Evolutionary conservation across 2,797 vertebrate species (phyloP).

Genomic region (Gymnoscopelus braueri): DNA sequence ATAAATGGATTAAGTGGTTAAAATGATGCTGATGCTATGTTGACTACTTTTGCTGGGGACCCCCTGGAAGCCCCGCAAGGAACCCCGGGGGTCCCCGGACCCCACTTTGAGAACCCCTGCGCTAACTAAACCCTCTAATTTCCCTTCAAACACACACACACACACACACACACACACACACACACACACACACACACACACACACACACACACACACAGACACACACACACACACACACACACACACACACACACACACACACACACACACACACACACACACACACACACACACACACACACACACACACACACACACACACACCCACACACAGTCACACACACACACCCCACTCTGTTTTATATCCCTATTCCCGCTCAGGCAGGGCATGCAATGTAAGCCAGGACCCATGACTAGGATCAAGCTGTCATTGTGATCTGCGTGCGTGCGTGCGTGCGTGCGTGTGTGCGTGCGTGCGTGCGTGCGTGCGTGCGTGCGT

Average conservation of each 20-base stretch:
- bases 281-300: conserved; percentile 12
- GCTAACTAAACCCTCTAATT: conserved; percentile 8
- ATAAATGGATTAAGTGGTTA: too few species aligned
- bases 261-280: conserved; percentile 10
- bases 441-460: conserved; percentile 28
- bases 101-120: too few species aligned
- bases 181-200: conserved; percentile 7
- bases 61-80: too few species aligned
- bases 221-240: conserved; percentile 6
- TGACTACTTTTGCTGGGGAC: too few species aligned
- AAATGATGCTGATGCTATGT: too few species aligned
- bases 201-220: background rate
- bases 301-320: conserved; percentile 17
- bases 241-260: conserved; percentile 11
- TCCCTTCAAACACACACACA: background rate
- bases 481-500: background rate
- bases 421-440: conserved; percentile 58
- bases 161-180: conserved; percentile 9
- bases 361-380: conserved; percentile 52
- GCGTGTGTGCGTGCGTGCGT: conserved; percentile 3
- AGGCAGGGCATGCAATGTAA: conserved; percentile 49
- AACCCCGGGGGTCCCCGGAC: too few species aligned
- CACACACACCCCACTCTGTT: background rate
- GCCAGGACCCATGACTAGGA: conserved; percentile 69
- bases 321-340: background rate